A percentile compares a stretch with the other conserved stretches of the same genome.
Evolutionary conservation across 2,797 vertebrate genomes (phyloP).

Genomic region (Leptoclinus maculatus): DNA sequence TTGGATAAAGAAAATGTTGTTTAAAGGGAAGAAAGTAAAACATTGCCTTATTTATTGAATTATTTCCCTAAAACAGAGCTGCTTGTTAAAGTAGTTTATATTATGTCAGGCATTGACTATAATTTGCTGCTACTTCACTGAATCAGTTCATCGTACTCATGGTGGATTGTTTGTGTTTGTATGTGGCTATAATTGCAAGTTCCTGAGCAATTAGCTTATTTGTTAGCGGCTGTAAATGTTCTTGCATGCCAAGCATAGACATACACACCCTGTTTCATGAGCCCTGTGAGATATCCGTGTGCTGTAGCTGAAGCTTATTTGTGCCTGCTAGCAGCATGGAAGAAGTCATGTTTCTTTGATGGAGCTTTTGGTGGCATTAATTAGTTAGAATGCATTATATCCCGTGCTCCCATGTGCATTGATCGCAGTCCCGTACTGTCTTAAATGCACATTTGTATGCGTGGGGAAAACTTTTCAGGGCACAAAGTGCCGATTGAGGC

Average conservation of each 20-base stretch:
- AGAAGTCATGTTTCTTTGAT: constrained; percentile 53
- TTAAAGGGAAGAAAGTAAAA: constrained; percentile 10
- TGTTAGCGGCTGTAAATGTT: background rate
- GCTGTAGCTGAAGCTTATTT: constrained; percentile 16
- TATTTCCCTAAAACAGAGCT: background rate
- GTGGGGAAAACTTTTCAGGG: background rate
- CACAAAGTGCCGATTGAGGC: constrained; percentile 18
- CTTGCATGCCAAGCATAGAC: background rate
- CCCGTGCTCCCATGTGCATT: constrained; percentile 10
- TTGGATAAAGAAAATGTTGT: background rate
- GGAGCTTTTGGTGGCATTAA: constrained; percentile 39
- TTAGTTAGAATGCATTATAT: constrained; percentile 39
- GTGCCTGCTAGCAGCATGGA: constrained; percentile 19
- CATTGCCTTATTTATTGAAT: background rate
- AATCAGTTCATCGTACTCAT: background rate
- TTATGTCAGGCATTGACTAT: background rate
- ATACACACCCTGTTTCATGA: background rate
- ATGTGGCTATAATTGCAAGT: background rate
- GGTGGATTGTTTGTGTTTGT: background rate
- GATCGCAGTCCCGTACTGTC: background rate
- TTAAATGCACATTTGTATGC: constrained; percentile 21
- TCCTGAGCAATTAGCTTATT: background rate
- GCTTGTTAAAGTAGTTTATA: background rate
- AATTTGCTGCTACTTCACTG: background rate
- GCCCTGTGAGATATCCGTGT: background rate